Base-by-base conservation (phyloP, 2,113 vertebrate species). In the Bagarius yarrelli region DNA sequence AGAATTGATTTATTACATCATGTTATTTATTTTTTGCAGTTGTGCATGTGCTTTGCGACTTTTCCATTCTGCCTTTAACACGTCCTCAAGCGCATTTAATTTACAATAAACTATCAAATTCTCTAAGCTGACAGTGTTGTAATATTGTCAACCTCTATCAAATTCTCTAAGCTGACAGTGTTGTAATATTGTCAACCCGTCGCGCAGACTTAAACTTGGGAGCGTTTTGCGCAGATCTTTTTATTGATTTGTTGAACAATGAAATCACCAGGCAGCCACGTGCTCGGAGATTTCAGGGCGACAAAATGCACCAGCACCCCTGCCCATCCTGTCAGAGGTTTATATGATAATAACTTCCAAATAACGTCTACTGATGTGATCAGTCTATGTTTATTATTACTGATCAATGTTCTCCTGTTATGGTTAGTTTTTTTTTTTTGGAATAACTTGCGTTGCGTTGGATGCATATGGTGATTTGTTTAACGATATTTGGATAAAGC, bases 191-290 rank as follows among this genome's bases (percentile, higher is more conserved):
- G 47, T 27, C 13, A 32, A 59, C 14, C 23, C 27, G 13, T 23
- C 34, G 15, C 19, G 16, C 52, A 57, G 19, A 57, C 52, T 34
- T 16, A 50, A 34, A 44, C n/a, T 9, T 70, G 84, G 85, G 78
- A 14, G 8, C 0, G 59, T 73, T 77, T 32, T 83, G 81, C 88
- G 44, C 87, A 87, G 79, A 86, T 89, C 67, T 83, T 63, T 81
- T 78, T 89, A 81, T 89, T 88, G 84, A 86, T 88, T 82, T 86
- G 85, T 89, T 67, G 90, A 86, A 94, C 93, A 93, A 93, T 93
- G 90, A 91, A 85, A 86, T 85, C 85, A 87, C 83, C 84, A 84
- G 85, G 88, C 85, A 91, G 89, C 92, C 92, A 93, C 92, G 93
- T 94, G 93, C 91, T 94, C 92, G 80, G 60, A 56, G 83, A 89